These are phyloP conservation scores for Trogon surrucura DNA, from an alignment of 2,113 vertebrate genomes.

Conservation along the genomic window DNA sequence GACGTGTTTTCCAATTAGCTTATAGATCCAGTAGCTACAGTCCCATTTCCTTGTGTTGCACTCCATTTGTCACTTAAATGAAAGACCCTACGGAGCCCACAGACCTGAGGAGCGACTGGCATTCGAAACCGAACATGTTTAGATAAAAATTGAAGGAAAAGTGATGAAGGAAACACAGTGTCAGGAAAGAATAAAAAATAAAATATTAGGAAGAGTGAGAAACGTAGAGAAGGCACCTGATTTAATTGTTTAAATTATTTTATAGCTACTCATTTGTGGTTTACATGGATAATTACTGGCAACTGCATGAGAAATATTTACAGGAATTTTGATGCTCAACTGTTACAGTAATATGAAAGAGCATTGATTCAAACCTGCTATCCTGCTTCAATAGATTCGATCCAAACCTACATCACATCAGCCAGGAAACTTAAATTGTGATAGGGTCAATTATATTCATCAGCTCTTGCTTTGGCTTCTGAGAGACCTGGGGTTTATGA, in stretches of 20 bases:
- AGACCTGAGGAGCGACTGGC: background rate
- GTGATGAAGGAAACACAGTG: background rate
- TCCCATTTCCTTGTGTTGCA: background rate
- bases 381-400: constrained; percentile 7
- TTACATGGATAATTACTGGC: background rate
- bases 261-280: background rate
- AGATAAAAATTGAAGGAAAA: background rate
- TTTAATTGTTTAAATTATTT: background rate
- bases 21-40: background rate
- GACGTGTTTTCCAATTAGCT: background rate
- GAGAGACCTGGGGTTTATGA: background rate
- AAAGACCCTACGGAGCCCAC: background rate
- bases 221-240: background rate
- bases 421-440: constrained; percentile 8
- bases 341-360: constrained; percentile 40
- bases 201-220: background rate
- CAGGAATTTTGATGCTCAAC: constrained; percentile 31
- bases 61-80: background rate
- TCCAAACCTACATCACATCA: background rate
- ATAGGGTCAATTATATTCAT: background rate
- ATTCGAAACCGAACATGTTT: background rate
- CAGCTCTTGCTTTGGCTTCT: background rate
- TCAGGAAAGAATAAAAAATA: background rate
- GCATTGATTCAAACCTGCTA: constrained; percentile 44
- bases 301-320: constrained; percentile 30